Base-by-base conservation (phyloP, 2,113 vertebrate genomes). In the Grallaria varia region DNA sequence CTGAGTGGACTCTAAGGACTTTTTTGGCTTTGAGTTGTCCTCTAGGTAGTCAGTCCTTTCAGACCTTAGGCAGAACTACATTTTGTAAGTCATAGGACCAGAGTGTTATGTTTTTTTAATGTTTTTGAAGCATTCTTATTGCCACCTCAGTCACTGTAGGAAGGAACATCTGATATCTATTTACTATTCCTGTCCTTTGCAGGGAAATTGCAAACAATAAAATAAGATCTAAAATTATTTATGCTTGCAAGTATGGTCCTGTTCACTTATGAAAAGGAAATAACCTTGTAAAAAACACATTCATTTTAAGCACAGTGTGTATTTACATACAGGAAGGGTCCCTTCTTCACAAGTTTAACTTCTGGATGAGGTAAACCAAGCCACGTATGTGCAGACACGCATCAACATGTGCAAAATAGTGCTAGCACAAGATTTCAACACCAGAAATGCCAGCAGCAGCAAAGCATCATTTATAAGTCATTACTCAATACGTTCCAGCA, bases 321-420 rank as follows among this genome's bases (percentile, higher is more conserved):
- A 53, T 92, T 97, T 95, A 86, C 88, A 88, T 88, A 84, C 68
- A 75, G 82, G 93, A 96, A 67, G 79, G 71, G 44, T 90, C 85
- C 59, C 76, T 95, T 82, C 85, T 83, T 88, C 28, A 44, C 68
- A 55, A 85, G 31, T 11, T 44, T 9, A 87, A 19, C 62, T 59
- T 27, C 0, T 35, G 28, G 40, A 6, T 35, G 69, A 67, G n/a
- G 72, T 55, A 93, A 52, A 50, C 47, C 87, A 67, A 96, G 30
- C 50, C 77, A 60, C 2, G 2, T 52, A 45, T 35, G 39, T 4
- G 20, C 49, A 66, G 86, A 75, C 92, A 1, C 68, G 95, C 72
- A 88, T 23, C 85, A 77, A 56, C 91, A 64, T 0, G 79, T 71
- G 68, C 59, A 67, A 47, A 86, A n/a, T 14, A 90, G 82, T 18